These are phyloP conservation scores for Pseudotriccus pelzelni DNA, from an alignment of 2,797 vertebrate species.

Conservation along the genomic window DNA sequence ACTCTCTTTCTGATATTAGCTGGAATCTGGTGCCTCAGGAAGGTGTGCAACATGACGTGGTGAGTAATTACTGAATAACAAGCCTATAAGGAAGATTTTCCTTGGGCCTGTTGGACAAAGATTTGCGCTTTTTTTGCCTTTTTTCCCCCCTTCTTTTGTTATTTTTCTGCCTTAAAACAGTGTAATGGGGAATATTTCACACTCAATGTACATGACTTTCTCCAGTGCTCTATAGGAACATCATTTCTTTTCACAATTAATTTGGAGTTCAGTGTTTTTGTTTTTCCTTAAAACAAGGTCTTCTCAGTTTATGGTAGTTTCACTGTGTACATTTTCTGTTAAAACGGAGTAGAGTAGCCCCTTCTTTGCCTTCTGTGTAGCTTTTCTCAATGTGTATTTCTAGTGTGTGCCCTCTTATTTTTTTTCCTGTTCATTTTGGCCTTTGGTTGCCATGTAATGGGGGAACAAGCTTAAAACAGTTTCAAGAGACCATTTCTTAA, in stretches of 20 bases:
- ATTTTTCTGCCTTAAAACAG: neutral
- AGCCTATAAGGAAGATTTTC: neutral
- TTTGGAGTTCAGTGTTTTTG: neutral
- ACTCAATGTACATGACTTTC: neutral
- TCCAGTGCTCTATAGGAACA: neutral
- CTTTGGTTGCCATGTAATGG: constrained; percentile 32
- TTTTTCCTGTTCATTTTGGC: constrained; percentile 11
- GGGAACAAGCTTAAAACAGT: constrained; percentile 56
- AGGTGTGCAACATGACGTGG: neutral
- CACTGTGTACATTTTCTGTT: neutral
- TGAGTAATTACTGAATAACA: neutral
- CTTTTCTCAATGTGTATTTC: neutral
- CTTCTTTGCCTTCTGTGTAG: neutral
- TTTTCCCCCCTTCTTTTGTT: too few relatives aligned
- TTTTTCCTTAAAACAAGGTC: neutral
- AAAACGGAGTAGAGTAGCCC: neutral
- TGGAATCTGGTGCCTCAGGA: neutral
- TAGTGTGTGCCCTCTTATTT: neutral
- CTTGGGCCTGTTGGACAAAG: neutral
- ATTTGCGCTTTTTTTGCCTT: neutral
- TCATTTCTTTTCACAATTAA: neutral
- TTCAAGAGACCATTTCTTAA: constrained; percentile 52
- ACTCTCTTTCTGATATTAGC: neutral
- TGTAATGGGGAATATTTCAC: neutral
- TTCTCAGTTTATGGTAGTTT: neutral